A percentile compares a stretch with the other conserved stretches of the same genome.
Evolutionary conservation across 2,888 invertebrate genomes (phyloP).

Genomic region (Leucania comma): DNA sequence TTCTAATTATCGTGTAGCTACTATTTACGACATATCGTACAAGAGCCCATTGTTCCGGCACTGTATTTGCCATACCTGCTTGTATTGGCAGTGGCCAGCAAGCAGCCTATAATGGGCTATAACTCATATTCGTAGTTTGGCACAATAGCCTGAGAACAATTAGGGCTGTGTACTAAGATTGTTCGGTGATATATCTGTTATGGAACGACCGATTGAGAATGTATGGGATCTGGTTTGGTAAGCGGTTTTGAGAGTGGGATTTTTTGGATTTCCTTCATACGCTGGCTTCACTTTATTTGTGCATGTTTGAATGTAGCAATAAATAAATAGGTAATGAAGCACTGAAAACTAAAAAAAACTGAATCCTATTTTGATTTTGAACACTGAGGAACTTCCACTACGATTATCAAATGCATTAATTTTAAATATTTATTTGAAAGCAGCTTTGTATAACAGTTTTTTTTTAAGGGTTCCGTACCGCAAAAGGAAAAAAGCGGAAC

Average conservation of each 20-base stretch:
- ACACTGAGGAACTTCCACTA: too few relatives aligned
- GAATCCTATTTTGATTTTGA: too few relatives aligned
- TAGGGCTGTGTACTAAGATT: constrained; percentile 54
- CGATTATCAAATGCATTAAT: too few relatives aligned
- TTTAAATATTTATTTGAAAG: too few relatives aligned
- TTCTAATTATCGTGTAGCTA: constrained; percentile 26
- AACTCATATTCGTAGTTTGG: constrained; percentile 54
- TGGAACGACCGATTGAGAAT: constrained; percentile 33
- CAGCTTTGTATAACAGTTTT: too few relatives aligned
- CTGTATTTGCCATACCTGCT: constrained; percentile 52
- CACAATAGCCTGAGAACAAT: constrained; percentile 57
- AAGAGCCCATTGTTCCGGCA: constrained; percentile 31
- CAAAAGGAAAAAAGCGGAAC: too few relatives aligned
- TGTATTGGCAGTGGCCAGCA: constrained; percentile 48
- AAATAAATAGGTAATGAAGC: too few relatives aligned
- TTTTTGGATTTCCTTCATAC: not conserved
- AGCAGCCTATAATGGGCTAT: constrained; percentile 53
- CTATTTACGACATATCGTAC: constrained; percentile 31
- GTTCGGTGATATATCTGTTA: constrained; percentile 46
- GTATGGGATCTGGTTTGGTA: constrained; percentile 20
- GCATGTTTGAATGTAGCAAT: too few relatives aligned
- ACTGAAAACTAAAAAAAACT: too few relatives aligned
- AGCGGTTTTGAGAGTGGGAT: not conserved
- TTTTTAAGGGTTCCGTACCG: too few relatives aligned
- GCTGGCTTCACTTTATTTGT: too few relatives aligned